Conservation (phyloP, 2,113 vertebrate genomes). For the Pipa parva region DNA sequence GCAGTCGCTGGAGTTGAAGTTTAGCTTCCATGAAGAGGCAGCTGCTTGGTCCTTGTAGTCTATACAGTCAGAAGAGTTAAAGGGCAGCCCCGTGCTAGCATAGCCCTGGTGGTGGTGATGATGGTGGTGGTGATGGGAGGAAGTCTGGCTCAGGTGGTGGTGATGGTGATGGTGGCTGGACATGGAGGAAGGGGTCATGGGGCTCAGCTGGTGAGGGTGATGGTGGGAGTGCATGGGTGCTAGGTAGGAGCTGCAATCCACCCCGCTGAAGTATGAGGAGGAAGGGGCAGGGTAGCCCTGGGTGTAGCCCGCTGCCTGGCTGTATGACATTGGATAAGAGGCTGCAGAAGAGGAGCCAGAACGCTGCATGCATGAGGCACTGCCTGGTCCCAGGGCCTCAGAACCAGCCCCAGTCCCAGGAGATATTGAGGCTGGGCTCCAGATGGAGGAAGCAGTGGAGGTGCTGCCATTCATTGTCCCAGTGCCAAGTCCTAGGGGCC, state of each 20-base stretch:
- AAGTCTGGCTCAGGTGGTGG: constrained; percentile 80
- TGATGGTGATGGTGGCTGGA: constrained; percentile 80
- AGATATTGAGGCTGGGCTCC: constrained; percentile 94
- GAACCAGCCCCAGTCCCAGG: constrained; percentile 74
- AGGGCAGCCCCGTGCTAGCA: constrained; percentile 76
- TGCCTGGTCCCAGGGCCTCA: constrained; percentile 74
- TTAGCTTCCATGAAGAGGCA: constrained; percentile 90
- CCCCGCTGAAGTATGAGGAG: constrained; percentile 89
- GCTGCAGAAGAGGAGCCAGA: constrained; percentile 63
- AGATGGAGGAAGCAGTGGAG: constrained; percentile 83
- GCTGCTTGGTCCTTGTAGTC: constrained; percentile 96
- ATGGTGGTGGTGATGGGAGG: constrained; percentile 85
- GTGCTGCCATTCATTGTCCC: constrained; percentile 80
- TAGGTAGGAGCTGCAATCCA: constrained; percentile 94
- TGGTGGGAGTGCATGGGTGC: constrained; percentile 95
- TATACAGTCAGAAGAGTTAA: constrained; percentile 96
- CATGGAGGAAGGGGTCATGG: constrained; percentile 89
- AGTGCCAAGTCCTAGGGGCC: constrained; percentile 60
- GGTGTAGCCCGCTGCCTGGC: constrained; percentile 85
- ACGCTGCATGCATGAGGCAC: constrained; percentile 94
- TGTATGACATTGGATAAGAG: constrained; percentile 90
- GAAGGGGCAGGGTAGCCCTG: constrained; percentile 86
- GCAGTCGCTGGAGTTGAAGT: constrained; percentile 96
- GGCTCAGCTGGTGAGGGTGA: constrained; percentile 91
- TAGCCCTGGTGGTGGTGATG: constrained; percentile 89